These are phyloP conservation scores for Polydrusus pterygomalis DNA, from an alignment of 2,888 invertebrate species.

Conservation along the genomic window DNA sequence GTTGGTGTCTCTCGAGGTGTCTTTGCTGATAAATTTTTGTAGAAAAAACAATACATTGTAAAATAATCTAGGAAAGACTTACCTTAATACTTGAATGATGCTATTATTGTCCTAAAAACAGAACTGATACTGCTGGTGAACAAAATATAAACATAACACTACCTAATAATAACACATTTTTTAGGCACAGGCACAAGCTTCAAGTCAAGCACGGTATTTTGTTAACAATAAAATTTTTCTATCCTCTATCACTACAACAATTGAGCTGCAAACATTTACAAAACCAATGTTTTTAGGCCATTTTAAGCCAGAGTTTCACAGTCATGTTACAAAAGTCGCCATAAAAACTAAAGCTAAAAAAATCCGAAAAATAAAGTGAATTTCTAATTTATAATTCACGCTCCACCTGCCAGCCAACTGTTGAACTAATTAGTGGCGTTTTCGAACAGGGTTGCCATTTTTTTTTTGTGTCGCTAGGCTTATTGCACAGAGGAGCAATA, in stretches of 20 bases:
- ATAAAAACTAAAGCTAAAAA: constrained; percentile 55
- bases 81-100: constrained; percentile 57
- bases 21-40: too few species aligned
- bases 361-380: constrained; percentile 56
- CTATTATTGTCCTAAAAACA: constrained; percentile 58
- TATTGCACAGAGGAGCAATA: not conserved
- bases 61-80: constrained; percentile 44
- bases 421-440: constrained; percentile 64
- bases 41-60: not conserved
- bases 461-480: too few species aligned
- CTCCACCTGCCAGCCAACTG: constrained; percentile 66
- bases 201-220: constrained; percentile 31
- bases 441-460: not conserved
- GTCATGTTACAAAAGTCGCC: constrained; percentile 55
- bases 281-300: constrained; percentile 34
- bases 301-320: constrained; percentile 32
- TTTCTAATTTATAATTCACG: constrained; percentile 60
- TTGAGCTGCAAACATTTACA: not conserved
- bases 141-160: constrained; percentile 66
- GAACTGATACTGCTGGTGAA: constrained; percentile 61
- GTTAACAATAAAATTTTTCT: not conserved
- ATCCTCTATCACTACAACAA: not conserved
- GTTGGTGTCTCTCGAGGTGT: too few species aligned
- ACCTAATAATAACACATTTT: constrained; percentile 61
- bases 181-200: constrained; percentile 58